Percentiles rank a stretch among this genome's conserved stretches.
Conservation (phyloP, 1,140 invertebrate species). For the Drosophila rufa region DNA sequence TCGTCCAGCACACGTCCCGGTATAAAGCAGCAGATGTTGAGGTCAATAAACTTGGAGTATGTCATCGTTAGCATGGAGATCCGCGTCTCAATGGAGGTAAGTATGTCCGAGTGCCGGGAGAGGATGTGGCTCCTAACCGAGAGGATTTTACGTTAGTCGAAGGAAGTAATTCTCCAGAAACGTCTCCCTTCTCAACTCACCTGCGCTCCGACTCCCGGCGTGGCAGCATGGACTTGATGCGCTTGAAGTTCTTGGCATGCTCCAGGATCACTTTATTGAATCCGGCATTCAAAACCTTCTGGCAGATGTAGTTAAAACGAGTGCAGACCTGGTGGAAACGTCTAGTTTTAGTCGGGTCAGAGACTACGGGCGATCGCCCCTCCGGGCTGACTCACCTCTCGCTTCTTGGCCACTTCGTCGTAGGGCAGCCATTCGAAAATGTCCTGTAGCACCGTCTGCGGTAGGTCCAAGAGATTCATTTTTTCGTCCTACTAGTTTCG, state of each 20-base stretch:
- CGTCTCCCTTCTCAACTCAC: slow-evolving; percentile 62
- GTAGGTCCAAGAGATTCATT: slow-evolving; percentile 88
- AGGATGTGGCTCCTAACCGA: slow-evolving; percentile 89
- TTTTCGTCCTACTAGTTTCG: not conserved
- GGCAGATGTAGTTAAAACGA: slow-evolving; percentile 91
- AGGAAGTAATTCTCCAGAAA: not conserved
- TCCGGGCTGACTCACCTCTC: slow-evolving; percentile 88
- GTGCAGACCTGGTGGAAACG: slow-evolving; percentile 89
- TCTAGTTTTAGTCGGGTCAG: slow-evolving; percentile 35
- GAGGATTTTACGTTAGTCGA: not conserved
- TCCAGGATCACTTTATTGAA: slow-evolving; percentile 92
- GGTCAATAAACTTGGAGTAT: slow-evolving; percentile 89
- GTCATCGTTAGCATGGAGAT: slow-evolving; percentile 97
- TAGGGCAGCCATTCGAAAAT: slow-evolving; percentile 92
- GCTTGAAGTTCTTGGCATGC: slow-evolving; percentile 90
- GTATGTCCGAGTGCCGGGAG: slow-evolving; percentile 94
- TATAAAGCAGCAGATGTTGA: slow-evolving; percentile 94
- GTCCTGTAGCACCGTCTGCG: slow-evolving; percentile 91
- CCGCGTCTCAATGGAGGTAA: slow-evolving; percentile 95
- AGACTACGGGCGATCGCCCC: not conserved
- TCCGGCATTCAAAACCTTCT: slow-evolving; percentile 91
- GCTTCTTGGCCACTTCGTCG: slow-evolving; percentile 92
- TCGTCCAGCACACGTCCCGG: slow-evolving; percentile 97
- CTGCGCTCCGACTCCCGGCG: slow-evolving; percentile 94
- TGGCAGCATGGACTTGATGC: slow-evolving; percentile 93